A percentile compares a stretch with the other conserved stretches of the same genome.
Evolutionary conservation across 2,888 invertebrate species (phyloP).

Genomic region (Calliphora vomitoria): DNA sequence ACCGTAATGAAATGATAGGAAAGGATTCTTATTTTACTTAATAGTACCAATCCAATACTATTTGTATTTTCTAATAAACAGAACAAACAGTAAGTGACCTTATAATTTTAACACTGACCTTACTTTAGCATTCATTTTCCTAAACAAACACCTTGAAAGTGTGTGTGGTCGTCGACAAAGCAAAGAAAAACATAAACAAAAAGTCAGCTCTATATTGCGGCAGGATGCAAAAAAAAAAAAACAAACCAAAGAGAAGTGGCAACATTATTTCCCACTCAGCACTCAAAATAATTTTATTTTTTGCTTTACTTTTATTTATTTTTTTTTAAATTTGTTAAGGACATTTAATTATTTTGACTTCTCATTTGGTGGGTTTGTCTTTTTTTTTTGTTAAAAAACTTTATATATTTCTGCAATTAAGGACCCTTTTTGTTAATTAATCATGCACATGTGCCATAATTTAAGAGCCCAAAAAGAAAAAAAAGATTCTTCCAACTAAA

Average conservation of each 20-base stretch:
- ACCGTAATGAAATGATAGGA: too few relatives aligned
- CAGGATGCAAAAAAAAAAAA: not conserved
- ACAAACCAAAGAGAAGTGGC: not conserved
- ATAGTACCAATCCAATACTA: too few relatives aligned
- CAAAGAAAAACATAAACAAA: not conserved
- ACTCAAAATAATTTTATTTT: not conserved
- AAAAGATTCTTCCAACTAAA: not conserved
- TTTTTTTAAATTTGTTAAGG: not conserved
- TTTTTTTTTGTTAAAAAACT: not conserved
- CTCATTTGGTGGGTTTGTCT: not conserved
- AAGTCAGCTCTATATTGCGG: not conserved
- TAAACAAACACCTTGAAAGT: slow-evolving; percentile 26
- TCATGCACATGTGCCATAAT: not conserved
- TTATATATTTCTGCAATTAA: not conserved
- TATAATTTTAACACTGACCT: too few relatives aligned
- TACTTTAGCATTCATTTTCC: slow-evolving; percentile 6
- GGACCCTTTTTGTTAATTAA: not conserved
- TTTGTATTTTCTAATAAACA: too few relatives aligned
- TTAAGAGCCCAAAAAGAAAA: not conserved
- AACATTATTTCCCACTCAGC: not conserved
- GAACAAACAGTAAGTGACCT: too few relatives aligned
- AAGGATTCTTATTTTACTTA: too few relatives aligned
- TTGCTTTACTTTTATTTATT: not conserved
- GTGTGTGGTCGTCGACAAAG: not conserved
- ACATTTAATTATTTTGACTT: not conserved